Base-by-base conservation (phyloP, 2,113 vertebrate genomes). In the Chlorodrepanis virens region DNA sequence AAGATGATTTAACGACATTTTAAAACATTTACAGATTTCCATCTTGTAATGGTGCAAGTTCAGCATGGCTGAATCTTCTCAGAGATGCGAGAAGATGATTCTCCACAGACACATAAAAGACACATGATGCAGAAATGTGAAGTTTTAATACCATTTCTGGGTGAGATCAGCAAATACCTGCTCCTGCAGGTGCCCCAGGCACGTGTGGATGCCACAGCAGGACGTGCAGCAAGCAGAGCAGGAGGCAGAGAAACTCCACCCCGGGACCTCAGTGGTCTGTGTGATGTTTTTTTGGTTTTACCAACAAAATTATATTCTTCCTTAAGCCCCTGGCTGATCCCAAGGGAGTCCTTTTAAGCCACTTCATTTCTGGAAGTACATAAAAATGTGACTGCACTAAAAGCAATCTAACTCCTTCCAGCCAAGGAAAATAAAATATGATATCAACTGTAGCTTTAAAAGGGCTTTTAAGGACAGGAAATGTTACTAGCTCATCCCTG, bases 381-480 rank as follows among this genome's bases (percentile, higher is more conserved):
- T 53, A 42, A 87, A 86, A 87, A 86, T 29, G 69, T 15, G 70
- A 79, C 74, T 79, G 29, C 22, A 20, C 28, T 57, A 65, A 80
- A 93, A 88, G 68, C 68, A 80, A 86, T 14, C 59, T 53, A 84
- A 44, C 2, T 12, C 37, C 76, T 76, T 83, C 28, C 27, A 94
- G 85, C 79, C 86, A 92, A 80, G 60, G 71, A 56, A 92, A 94
- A 94, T 6, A 90, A 69, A 97, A 67, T 10, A 77, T 1, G 20
- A 5, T 69, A 53, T 39, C 52, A 75, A 7, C 70, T 3, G 44
- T 28, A 72, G 80, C 57, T 95, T 93, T 61, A 14, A 52, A 74
- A 94, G 93, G 89, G 75, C 53, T 92, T 96, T 81, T 89, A 70
- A 92, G 95, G 95, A 97, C 91, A 93, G 56, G 60, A 93, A 63